Evolutionary conservation across 1,140 invertebrate species (phyloP).

Genomic region (Drosophila funebris): DNA sequence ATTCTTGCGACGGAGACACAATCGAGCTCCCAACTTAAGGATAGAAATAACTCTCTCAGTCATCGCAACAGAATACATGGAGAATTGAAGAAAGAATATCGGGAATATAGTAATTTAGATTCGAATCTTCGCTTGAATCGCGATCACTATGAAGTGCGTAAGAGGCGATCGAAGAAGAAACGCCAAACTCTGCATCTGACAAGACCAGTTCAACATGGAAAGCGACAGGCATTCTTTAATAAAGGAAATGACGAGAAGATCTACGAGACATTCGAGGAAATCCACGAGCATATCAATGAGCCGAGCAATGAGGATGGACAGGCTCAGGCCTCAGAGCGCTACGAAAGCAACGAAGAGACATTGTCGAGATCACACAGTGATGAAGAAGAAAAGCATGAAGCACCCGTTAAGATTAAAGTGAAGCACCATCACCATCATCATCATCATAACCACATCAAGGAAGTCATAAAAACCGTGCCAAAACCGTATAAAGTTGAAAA

Average conservation of each 20-base stretch:
- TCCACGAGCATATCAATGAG: constrained; percentile 58
- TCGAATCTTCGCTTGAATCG: background rate
- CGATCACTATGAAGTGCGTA: constrained; percentile 12
- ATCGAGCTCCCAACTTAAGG: constrained; percentile 2
- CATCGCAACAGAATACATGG: constrained; percentile 3
- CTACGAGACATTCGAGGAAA: constrained; percentile 55
- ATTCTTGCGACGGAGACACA: background rate
- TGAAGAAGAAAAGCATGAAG: constrained; percentile 30
- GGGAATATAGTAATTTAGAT: constrained; percentile 1
- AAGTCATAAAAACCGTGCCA: constrained; percentile 85
- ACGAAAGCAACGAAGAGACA: constrained; percentile 32
- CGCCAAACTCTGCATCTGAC: constrained; percentile 1
- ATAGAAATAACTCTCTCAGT: background rate
- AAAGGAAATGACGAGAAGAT: constrained; percentile 34
- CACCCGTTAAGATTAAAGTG: constrained; percentile 83
- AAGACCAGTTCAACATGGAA: background rate
- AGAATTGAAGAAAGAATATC: background rate
- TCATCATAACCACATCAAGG: constrained; percentile 86
- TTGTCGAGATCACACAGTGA: background rate
- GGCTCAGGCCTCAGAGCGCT: constrained; percentile 45
- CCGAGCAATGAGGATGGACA: constrained; percentile 35
- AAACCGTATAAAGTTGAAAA: constrained; percentile 85
- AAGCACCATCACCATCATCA: constrained; percentile 87
- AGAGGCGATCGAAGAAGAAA: constrained; percentile 21
- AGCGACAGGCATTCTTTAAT: background rate